phyloP scores from a whole-genome alignment of 2,888 invertebrate genomes.

The Linnaemya tessellans region DNA sequence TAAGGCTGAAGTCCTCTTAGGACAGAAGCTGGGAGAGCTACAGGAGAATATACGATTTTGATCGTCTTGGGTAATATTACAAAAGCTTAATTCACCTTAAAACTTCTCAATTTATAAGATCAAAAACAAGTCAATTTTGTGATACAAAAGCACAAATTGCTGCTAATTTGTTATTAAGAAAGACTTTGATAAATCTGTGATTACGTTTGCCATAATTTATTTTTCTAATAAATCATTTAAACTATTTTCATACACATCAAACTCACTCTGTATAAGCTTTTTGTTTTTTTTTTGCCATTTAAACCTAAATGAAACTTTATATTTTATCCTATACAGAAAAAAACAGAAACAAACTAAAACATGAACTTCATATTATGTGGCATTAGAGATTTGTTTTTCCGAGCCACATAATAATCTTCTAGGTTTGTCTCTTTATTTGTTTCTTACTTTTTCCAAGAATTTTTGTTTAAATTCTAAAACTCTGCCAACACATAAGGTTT shows the following conservation, averaged over 20 bases:
- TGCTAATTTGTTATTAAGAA: not conserved
- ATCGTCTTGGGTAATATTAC: no score
- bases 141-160: not conserved
- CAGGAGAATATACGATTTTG: no score
- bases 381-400: constrained; percentile 50
- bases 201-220: not conserved
- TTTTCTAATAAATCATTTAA: constrained; percentile 25
- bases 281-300: not conserved
- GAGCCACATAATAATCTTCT: constrained; percentile 59
- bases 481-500: constrained; percentile 24
- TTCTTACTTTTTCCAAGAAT: constrained; percentile 4
- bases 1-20: no score
- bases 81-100: no score
- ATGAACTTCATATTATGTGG: constrained; percentile 41
- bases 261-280: not conserved
- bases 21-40: no score
- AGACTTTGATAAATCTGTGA: not conserved
- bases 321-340: constrained; percentile 6
- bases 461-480: constrained; percentile 38
- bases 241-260: not conserved
- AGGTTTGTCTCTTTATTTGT: constrained; percentile 30
- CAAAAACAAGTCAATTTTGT: not conserved
- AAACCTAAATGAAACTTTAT: constrained; percentile 3
- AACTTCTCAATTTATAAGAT: not conserved
- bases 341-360: constrained; percentile 9